Evolutionary conservation across 2,888 invertebrate species (phyloP).

Genomic region (Nemurella pictetii): DNA sequence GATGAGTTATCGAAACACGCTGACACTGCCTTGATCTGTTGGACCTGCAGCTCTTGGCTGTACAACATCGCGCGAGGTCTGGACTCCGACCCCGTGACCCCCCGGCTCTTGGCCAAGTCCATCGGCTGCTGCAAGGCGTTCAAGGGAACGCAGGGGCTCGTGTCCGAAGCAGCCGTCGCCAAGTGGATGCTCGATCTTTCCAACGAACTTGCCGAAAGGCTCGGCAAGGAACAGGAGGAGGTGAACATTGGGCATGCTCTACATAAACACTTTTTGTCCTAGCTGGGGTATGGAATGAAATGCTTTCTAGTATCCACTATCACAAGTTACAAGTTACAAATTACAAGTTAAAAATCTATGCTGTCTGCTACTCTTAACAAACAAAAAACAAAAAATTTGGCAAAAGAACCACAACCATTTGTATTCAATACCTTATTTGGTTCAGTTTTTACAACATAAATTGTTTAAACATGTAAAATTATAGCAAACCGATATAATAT

Average conservation of each 20-base stretch:
- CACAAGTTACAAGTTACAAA: too few species aligned
- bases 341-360: too few species aligned
- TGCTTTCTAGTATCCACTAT: too few species aligned
- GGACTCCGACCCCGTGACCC: slow-evolving; percentile 83
- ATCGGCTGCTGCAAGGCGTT: slow-evolving; percentile 97
- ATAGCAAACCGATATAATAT: too few species aligned
- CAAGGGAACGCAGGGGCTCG: slow-evolving; percentile 75
- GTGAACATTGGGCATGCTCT: slow-evolving; percentile 39
- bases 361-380: too few species aligned
- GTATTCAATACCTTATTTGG: too few species aligned
- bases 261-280: too few species aligned
- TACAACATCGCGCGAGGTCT: slow-evolving; percentile 84
- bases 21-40: neutral
- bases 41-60: slow-evolving; percentile 70
- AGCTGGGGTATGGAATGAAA: too few species aligned
- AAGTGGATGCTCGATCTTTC: slow-evolving; percentile 83
- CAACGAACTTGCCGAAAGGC: slow-evolving; percentile 79
- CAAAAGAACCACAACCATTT: too few species aligned
- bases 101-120: slow-evolving; percentile 84
- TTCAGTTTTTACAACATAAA: too few species aligned
- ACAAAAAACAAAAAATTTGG: too few species aligned
- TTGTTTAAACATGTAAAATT: too few species aligned
- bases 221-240: slow-evolving; percentile 71
- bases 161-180: slow-evolving; percentile 61
- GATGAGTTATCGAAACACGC: neutral